Percentiles rank a stretch among this genome's conserved stretches.
Conservation (phyloP, 92 coral and sea anemone species). For the Chrysogorgia sp. region DNA sequence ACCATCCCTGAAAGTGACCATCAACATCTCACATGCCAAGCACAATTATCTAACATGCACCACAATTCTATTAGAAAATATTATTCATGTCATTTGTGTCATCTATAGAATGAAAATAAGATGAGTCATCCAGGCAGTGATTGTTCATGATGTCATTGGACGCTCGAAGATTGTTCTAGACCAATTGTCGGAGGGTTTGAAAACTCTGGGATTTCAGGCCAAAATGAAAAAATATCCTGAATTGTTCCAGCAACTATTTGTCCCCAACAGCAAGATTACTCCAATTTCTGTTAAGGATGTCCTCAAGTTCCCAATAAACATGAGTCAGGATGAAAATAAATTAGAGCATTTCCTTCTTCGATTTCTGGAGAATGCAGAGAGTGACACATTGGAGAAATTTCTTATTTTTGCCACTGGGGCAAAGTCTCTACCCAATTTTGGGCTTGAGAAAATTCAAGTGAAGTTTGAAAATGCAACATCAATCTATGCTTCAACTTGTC, state of each 20-base stretch:
- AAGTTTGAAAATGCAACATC: too few relatives aligned
- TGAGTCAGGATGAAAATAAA: conserved; percentile 3
- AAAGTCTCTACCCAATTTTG: too few relatives aligned
- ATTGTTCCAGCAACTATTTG: conserved; percentile 19
- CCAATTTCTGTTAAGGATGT: conserved; percentile 34
- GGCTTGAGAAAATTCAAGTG: too few relatives aligned
- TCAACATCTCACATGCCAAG: too few relatives aligned
- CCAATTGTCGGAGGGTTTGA: conserved; percentile 32
- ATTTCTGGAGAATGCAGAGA: conserved; percentile 48
- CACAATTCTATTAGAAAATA: too few relatives aligned
- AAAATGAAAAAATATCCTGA: conserved; percentile 31
- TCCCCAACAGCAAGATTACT: conserved; percentile 41
- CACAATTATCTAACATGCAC: too few relatives aligned
- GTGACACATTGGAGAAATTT: conserved; percentile 47
- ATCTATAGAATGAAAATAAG: conserved; percentile 51
- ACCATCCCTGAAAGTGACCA: too few relatives aligned
- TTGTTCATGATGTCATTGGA: conserved; percentile 61
- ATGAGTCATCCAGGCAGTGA: conserved; percentile 51
- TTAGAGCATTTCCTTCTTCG: conserved; percentile 49
- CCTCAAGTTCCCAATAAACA: conserved; percentile 27
- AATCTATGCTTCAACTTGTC: too few relatives aligned
- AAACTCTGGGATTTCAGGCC: conserved; percentile 24
- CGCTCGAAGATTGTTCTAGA: conserved; percentile 54
- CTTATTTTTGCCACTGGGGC: too few relatives aligned
- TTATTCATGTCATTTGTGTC: too few relatives aligned